These are phyloP conservation scores for Tenthredo amoena DNA, from an alignment of 2,888 invertebrate species.

Conservation along the genomic window DNA sequence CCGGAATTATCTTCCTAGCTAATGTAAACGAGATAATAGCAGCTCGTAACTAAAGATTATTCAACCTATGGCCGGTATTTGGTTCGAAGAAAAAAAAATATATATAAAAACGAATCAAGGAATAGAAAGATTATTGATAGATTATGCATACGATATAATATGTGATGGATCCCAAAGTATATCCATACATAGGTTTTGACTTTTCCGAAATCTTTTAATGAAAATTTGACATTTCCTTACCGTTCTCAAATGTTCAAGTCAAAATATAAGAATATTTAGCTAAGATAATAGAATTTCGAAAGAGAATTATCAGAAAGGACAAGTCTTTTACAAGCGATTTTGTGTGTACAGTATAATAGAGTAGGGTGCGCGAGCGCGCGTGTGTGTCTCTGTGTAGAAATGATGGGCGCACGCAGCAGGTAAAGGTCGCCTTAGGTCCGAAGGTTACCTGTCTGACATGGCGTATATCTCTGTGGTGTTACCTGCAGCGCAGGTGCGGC, in stretches of 20 bases:
- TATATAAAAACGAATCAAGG: neutral
- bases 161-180: neutral
- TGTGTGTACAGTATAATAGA: neutral
- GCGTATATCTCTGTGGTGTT: constrained; percentile 35
- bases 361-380: neutral
- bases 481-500: constrained; percentile 40
- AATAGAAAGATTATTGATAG: neutral
- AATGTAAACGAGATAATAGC: constrained; percentile 6
- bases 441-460: constrained; percentile 64
- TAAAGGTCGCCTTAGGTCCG: constrained; percentile 70
- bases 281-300: neutral
- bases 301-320: neutral
- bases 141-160: neutral
- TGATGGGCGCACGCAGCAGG: constrained; percentile 60
- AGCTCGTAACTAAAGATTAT: neutral
- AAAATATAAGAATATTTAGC: neutral
- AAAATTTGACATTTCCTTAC: neutral
- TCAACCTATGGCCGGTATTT: neutral
- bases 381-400: neutral
- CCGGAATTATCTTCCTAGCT: neutral
- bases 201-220: neutral
- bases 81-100: neutral
- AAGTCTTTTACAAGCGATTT: neutral
- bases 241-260: neutral
- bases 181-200: neutral